phyloP scores from a whole-genome alignment of 2,888 invertebrate genomes.

The Odontothrips loti region DNA sequence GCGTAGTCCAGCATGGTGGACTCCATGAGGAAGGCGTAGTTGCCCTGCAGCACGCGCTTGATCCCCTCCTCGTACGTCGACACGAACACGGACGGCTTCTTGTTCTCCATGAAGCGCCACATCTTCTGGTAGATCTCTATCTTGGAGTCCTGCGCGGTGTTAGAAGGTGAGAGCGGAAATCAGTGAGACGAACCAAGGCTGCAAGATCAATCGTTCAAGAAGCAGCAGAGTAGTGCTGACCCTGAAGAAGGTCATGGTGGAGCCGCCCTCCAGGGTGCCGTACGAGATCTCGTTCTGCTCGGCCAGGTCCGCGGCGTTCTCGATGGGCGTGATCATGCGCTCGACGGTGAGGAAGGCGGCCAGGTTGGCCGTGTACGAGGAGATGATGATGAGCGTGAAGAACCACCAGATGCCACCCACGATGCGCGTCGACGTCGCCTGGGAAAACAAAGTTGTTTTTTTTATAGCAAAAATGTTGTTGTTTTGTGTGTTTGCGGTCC shows the following conservation, averaged over 20 bases:
- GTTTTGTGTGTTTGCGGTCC: too few relatives aligned
- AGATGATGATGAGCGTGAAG: constrained; percentile 96
- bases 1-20: constrained; percentile 95
- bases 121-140: constrained; percentile 88
- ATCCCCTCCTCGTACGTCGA: constrained; percentile 89
- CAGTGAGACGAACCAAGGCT: neutral
- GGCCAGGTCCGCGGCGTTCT: constrained; percentile 91
- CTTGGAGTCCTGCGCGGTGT: constrained; percentile 81
- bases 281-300: constrained; percentile 91
- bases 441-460: constrained; percentile 35
- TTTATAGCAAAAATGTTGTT: constrained; percentile 31
- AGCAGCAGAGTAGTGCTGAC: constrained; percentile 55
- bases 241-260: constrained; percentile 96
- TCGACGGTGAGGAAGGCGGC: constrained; percentile 98
- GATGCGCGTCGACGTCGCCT: constrained; percentile 90
- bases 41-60: constrained; percentile 74
- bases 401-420: constrained; percentile 99
- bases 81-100: constrained; percentile 77
- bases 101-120: constrained; percentile 91
- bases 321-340: constrained; percentile 90
- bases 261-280: constrained; percentile 89
- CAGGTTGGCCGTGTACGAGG: constrained; percentile 96
- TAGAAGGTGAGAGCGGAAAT: constrained; percentile 34
- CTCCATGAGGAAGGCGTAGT: constrained; percentile 98
- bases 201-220: too few relatives aligned